phyloP scores from a whole-genome alignment of 2,113 vertebrate species.

The Psittacara wagleri region DNA sequence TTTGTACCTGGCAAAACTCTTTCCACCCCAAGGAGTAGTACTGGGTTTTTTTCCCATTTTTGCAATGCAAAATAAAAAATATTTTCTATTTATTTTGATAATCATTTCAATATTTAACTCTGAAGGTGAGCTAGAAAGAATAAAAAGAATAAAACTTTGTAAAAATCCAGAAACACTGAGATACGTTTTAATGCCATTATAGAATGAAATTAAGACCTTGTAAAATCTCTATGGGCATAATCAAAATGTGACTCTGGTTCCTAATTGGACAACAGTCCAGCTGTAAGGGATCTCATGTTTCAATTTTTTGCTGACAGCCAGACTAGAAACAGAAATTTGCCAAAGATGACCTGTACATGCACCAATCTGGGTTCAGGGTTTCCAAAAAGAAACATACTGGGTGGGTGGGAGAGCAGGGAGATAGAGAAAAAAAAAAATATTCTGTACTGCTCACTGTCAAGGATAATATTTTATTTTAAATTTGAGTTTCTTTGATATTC shows the following conservation, averaged over 20 bases:
- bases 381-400: background rate
- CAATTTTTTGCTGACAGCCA: background rate
- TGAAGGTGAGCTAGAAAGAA: background rate
- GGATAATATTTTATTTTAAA: background rate
- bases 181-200: background rate
- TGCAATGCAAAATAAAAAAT: background rate
- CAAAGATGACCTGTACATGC: rapidly evolving
- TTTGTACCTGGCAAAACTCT: background rate
- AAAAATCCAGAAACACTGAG: background rate
- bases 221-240: background rate
- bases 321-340: background rate
- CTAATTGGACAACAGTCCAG: background rate
- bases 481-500: background rate
- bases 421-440: background rate
- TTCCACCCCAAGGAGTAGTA: background rate
- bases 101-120: background rate
- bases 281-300: background rate
- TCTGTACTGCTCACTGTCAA: background rate
- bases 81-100: background rate
- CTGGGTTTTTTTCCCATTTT: rapidly evolving
- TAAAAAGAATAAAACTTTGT: background rate
- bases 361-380: background rate
- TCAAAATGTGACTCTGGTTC: background rate
- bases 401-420: background rate
- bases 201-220: background rate